Conservation (phyloP, 2,888 invertebrate species). For the Onchidella celtica region DNA sequence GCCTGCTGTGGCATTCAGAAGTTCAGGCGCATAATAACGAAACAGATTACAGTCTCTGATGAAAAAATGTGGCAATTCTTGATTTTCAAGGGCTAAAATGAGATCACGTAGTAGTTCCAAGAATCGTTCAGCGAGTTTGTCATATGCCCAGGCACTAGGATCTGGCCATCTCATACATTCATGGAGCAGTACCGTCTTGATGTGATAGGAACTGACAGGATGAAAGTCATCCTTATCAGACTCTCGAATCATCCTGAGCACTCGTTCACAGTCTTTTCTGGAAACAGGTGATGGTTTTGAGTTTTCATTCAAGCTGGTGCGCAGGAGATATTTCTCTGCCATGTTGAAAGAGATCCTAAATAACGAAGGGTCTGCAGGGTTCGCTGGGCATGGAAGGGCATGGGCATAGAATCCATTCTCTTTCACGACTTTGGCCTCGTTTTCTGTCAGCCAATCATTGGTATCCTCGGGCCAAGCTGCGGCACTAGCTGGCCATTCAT, state of each 20-base stretch:
- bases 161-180: conserved; percentile 46
- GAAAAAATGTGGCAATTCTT: conserved; percentile 50
- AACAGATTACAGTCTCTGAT: conserved; percentile 51
- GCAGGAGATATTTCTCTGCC: conserved; percentile 51
- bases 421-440: conserved; percentile 34
- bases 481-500: conserved; percentile 49
- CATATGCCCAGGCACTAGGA: conserved; percentile 25
- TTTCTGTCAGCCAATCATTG: conserved; percentile 48
- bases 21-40: conserved; percentile 40
- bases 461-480: conserved; percentile 30
- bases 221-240: conserved; percentile 51
- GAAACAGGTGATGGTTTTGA: conserved; percentile 11
- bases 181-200: conserved; percentile 50
- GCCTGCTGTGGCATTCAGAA: conserved; percentile 35
- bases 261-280: conserved; percentile 48
- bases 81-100: conserved; percentile 47
- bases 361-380: conserved; percentile 35
- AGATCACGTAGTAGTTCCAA: conserved; percentile 47
- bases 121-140: conserved; percentile 48
- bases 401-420: conserved; percentile 52
- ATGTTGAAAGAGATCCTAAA: conserved; percentile 51
- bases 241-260: conserved; percentile 50
- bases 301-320: not conserved
- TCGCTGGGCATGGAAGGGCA: conserved; percentile 42
- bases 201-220: conserved; percentile 51